Evolutionary conservation across 2,888 invertebrate genomes (phyloP), one percentile per base, ranked within the genome.

Genomic region (Ashinkailepas kermadecensis): DNA sequence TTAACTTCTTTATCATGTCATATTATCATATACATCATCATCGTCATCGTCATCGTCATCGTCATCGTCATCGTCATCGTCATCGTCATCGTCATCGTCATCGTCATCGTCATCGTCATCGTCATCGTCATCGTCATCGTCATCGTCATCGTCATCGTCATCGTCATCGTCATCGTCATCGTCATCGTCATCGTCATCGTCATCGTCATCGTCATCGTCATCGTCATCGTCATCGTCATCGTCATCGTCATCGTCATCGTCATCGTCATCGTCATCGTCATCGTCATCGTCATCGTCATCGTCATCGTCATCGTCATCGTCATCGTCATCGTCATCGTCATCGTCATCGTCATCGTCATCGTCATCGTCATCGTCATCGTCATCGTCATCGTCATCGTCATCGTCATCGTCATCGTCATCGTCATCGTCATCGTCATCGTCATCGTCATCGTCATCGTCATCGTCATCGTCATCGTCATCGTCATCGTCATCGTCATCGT

Each of bases 31-130:
- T n/a, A n/a, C n/a, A n/a, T n/a, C n/a, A n/a, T n/a, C n/a, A n/a
- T n/a, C 65, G 65, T 65, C 65, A 65, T 65, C 65, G 65, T 65
- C 65, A n/a, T 65, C 65, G n/a, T 65, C 65, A 65, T 65, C 65
- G n/a, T 65, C 65, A 65, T 65, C 65, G n/a, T 65, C 65, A 65
- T 65, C 65, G n/a, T 65, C 65, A 65, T 65, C 65, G n/a, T 65
- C 65, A 65, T 65, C 65, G n/a, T 65, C 65, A 65, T 65, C 65
- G n/a, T 65, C 65, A 65, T 65, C 65, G n/a, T 65, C 65, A 65
- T 65, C 65, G n/a, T 65, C 65, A 65, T 65, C 65, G n/a, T 65
- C 65, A 65, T 65, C 65, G n/a, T 65, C 65, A 65, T 65, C 65
- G n/a, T 65, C 65, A 65, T 65, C 65, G n/a, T 65, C 65, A 65